Conservation (phyloP, 1,140 invertebrate genomes). For the Radopholus similis region DNA sequence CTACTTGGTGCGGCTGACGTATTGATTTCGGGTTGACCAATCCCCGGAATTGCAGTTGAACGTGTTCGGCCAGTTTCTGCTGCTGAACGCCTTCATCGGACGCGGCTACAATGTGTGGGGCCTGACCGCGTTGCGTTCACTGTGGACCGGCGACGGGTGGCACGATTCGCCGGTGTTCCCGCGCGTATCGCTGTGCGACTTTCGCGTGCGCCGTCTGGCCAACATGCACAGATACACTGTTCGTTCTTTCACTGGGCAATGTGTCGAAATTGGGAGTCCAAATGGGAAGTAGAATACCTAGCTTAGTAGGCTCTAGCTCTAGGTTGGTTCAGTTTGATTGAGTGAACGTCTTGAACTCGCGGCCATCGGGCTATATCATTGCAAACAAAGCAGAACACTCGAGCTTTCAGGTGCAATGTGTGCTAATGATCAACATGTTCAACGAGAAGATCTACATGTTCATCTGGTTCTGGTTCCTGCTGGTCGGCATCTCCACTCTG, state of each 20-base stretch:
- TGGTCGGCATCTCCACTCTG: slow-evolving; percentile 49
- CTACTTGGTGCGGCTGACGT: slow-evolving; percentile 58
- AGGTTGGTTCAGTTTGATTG: too few relatives aligned
- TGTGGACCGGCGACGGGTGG: slow-evolving; percentile 53
- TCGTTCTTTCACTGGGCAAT: background rate
- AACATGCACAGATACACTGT: slow-evolving; percentile 61
- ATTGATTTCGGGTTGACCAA: slow-evolving; percentile 48
- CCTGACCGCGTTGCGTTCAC: slow-evolving; percentile 47
- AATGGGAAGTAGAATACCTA: too few relatives aligned
- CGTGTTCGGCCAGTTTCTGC: slow-evolving; percentile 63
- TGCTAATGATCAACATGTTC: slow-evolving; percentile 61
- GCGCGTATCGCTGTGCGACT: slow-evolving; percentile 61
- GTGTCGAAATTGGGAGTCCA: too few relatives aligned
- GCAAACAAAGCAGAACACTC: background rate
- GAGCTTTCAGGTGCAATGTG: slow-evolving; percentile 46
- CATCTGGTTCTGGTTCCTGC: slow-evolving; percentile 58
- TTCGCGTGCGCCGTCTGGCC: slow-evolving; percentile 57
- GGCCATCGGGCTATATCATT: background rate
- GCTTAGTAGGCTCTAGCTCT: too few relatives aligned
- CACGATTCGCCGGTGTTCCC: slow-evolving; percentile 36
- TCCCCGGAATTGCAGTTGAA: slow-evolving; percentile 47
- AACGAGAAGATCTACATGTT: slow-evolving; percentile 54
- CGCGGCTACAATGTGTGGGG: slow-evolving; percentile 63
- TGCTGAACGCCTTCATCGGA: slow-evolving; percentile 64
- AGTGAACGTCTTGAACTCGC: too few relatives aligned